A percentile compares a stretch with the other conserved stretches of the same genome.
These are phyloP conservation scores for Syngnathus scovelli DNA, from an alignment of 2,113 vertebrate genomes.

Conservation along the genomic window DNA sequence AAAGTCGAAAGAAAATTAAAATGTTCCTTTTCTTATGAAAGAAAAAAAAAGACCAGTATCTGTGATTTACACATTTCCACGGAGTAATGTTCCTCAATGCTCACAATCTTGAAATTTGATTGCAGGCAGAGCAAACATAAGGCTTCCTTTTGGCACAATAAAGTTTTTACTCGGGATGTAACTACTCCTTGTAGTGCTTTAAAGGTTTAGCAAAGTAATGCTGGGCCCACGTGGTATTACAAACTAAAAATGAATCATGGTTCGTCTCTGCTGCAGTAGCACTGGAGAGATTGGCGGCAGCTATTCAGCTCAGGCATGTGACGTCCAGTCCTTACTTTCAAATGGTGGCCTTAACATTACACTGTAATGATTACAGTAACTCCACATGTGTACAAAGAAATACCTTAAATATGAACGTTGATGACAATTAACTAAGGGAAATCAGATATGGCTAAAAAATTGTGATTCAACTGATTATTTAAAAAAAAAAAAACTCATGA, in stretches of 20 bases:
- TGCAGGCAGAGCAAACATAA: neutral
- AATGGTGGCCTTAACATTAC: neutral
- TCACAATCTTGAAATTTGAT: neutral
- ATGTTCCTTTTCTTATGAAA: neutral
- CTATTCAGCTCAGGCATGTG: neutral
- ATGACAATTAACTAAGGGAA: too few relatives aligned
- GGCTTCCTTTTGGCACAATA: conserved; percentile 9
- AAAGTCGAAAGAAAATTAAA: neutral
- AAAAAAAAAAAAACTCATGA: too few relatives aligned
- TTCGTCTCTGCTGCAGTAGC: neutral
- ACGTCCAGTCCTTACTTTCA: neutral
- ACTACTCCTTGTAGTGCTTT: conserved; percentile 6
- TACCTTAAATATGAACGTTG: too few relatives aligned
- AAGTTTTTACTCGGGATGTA: conserved; percentile 3
- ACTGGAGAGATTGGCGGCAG: neutral
- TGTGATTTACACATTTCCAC: neutral
- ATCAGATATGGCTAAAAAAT: too few relatives aligned
- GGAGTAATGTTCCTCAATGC: neutral
- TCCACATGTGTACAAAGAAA: too few relatives aligned
- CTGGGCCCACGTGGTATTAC: neutral
- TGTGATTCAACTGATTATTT: too few relatives aligned
- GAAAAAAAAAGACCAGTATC: neutral
- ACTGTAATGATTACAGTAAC: too few relatives aligned
- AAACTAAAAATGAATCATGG: conserved; percentile 1
- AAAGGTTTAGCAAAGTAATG: conserved; percentile 5